These are phyloP conservation scores for Rhinichthys osculus DNA, from an alignment of 2,797 vertebrate genomes.

Conservation along the genomic window DNA sequence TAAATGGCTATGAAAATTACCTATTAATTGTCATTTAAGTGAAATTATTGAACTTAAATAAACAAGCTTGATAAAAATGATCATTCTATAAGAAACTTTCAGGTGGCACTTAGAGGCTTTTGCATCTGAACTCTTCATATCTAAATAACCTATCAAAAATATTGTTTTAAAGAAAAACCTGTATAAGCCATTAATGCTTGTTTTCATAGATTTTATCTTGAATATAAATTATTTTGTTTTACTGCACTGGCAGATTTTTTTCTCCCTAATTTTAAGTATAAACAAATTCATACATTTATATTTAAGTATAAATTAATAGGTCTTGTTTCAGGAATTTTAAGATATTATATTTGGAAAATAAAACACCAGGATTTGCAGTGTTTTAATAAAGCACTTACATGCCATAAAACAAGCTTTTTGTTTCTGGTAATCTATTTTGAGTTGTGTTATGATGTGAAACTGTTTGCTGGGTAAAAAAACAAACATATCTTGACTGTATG, in stretches of 20 bases:
- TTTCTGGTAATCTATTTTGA: neutral
- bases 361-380: neutral
- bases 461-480: neutral
- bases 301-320: neutral
- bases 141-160: neutral
- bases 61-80: no score
- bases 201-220: slow-evolving; percentile 14
- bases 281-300: neutral
- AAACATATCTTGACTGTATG: neutral
- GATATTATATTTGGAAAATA: neutral
- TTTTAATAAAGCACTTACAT: neutral
- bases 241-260: neutral
- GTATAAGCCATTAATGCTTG: neutral
- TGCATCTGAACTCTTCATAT: no score
- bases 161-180: neutral
- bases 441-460: slow-evolving; percentile 4
- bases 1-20: no score
- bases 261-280: neutral
- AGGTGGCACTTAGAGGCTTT: no score
- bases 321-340: neutral
- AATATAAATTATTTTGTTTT: neutral
- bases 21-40: no score
- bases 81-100: no score
- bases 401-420: neutral
- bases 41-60: no score